These are phyloP conservation scores for Standfussiana lucernea DNA, from an alignment of 2,888 invertebrate genomes.

Conservation along the genomic window DNA sequence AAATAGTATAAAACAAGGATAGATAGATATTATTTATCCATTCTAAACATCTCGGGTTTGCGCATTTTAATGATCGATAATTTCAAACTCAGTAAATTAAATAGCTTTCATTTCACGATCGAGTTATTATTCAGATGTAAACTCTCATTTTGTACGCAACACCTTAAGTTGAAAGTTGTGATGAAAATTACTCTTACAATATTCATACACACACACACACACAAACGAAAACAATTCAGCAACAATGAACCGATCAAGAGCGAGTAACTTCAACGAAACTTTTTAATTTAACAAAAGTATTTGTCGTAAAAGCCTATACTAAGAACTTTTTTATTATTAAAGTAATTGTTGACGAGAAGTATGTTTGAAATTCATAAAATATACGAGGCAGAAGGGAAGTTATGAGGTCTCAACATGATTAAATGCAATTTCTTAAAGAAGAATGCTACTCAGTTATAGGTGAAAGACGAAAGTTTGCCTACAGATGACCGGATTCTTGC, in stretches of 20 bases:
- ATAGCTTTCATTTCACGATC: slow-evolving; percentile 20
- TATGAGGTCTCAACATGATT: slow-evolving; percentile 86
- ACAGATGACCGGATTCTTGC: slow-evolving; percentile 77
- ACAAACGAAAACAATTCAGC: slow-evolving; percentile 65
- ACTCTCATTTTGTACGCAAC: slow-evolving; percentile 27
- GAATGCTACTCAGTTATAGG: slow-evolving; percentile 81
- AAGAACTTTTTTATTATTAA: slow-evolving; percentile 82
- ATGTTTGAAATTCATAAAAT: slow-evolving; percentile 85
- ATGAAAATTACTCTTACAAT: slow-evolving; percentile 59
- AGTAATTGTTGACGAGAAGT: slow-evolving; percentile 87
- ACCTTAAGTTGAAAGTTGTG: slow-evolving; percentile 56
- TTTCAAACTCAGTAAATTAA: slow-evolving; percentile 26
- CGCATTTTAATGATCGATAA: neutral
- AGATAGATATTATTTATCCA: neutral
- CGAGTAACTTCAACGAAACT: slow-evolving; percentile 63
- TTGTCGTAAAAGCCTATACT: slow-evolving; percentile 80
- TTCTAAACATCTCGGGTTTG: neutral
- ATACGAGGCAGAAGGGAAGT: slow-evolving; percentile 81
- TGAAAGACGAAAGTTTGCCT: slow-evolving; percentile 83
- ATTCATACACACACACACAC: slow-evolving; percentile 58
- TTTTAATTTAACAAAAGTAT: slow-evolving; percentile 82
- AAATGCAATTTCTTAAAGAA: slow-evolving; percentile 89
- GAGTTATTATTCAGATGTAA: slow-evolving; percentile 29
- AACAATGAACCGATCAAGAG: slow-evolving; percentile 64
- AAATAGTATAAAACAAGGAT: neutral